Evolutionary conservation across 1,140 invertebrate genomes (phyloP).

Genomic region (Cephus cinctus): DNA sequence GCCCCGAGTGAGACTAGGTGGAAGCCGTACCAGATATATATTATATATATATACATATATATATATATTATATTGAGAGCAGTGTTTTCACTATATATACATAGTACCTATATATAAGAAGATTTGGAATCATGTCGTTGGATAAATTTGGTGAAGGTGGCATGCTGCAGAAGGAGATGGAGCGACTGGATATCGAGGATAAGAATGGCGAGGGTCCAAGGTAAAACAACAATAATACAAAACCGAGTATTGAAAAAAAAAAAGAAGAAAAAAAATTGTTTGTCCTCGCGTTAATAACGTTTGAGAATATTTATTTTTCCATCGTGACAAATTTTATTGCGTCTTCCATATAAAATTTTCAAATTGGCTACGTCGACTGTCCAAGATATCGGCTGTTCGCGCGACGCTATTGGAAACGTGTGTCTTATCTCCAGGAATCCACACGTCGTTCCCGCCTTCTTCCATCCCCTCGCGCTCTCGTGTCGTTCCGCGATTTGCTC

Average conservation of each 20-base stretch:
- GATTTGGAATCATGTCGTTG: slow-evolving; percentile 40
- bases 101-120: slow-evolving; percentile 26
- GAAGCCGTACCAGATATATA: slow-evolving; percentile 25
- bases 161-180: slow-evolving; percentile 48
- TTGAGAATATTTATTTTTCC: too few species aligned
- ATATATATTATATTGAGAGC: slow-evolving; percentile 31
- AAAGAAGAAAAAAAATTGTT: background rate
- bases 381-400: too few species aligned
- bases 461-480: too few species aligned
- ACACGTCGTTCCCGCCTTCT: too few species aligned
- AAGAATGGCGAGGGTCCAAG: slow-evolving; percentile 48
- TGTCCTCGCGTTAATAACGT: background rate
- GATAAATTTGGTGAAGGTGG: slow-evolving; percentile 45
- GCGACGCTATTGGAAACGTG: too few species aligned
- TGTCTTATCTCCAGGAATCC: too few species aligned
- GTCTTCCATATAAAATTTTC: background rate
- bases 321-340: too few species aligned
- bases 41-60: slow-evolving; percentile 22
- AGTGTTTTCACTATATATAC: slow-evolving; percentile 21
- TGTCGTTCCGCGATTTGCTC: too few species aligned
- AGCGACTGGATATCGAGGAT: slow-evolving; percentile 49
- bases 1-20: too few species aligned
- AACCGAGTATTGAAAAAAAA: background rate
- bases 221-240: too few species aligned
- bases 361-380: too few species aligned